Base-by-base conservation (phyloP, 2,888 invertebrate genomes). In the Amphimallon solstitiale region DNA sequence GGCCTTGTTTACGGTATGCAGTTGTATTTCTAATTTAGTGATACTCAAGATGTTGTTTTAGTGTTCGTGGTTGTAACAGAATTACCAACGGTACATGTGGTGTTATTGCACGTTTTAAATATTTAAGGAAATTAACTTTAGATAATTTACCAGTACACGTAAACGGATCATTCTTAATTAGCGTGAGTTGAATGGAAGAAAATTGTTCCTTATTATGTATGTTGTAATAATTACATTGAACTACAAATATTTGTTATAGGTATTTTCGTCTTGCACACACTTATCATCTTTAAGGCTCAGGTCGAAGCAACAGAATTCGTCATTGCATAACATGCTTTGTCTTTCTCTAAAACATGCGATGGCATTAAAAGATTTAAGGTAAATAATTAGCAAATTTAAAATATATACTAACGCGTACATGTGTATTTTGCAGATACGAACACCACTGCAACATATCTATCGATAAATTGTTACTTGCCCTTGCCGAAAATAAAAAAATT, bases 401-500 rank as follows among this genome's bases (percentile, higher is more conserved):
- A 46, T 19, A 34, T 6, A 7, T 29, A 5, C 9, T 15, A 34
- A 51, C 9, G n/a, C 17, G 15, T 35, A 51, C 0, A 35, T 4
- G 9, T 2, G 10, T 40, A n/a, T 19, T 21, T 46, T 52, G 17
- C 3, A 64, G 64, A 12, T 64, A 64, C 23, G 56, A 64, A 46
- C 64, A 64, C 5, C 64, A 35, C 9, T 52, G 64, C 29, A 64
- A 66, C 23, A 46, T 66, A 19, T 62, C 66, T 10, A 62, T 66
- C 19, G 61, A 66, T 46, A 51, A 40, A 43, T 37, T 66, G 23
- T 51, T 66, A 34, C 10, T 34, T 5, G 51, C 66, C 7, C 45
- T 66, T 10, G 19, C 19, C 5, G 19, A 51, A 34, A 66, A 61
- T 37, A 46, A 19, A 17, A 51, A 66, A n/a, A 9, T 61, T 14